Evolutionary conservation across 2,797 vertebrate genomes (phyloP).

Genomic region (Babyrousa celebensis): DNA sequence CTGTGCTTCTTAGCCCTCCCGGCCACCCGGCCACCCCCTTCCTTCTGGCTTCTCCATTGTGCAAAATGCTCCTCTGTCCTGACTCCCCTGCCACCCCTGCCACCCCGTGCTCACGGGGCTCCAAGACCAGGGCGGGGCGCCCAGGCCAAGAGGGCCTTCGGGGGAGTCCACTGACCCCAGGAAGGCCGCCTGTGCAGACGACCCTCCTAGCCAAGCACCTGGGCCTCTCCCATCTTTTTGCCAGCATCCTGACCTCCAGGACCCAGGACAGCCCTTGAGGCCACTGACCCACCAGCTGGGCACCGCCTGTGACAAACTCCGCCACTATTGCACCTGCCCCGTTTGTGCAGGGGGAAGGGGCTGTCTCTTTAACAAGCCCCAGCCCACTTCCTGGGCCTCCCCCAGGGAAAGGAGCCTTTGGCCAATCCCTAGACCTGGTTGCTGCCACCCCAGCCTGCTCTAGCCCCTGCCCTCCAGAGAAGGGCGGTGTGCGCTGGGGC

Average conservation of each 20-base stretch:
- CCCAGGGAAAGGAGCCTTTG: constrained; percentile 86
- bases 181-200: constrained; percentile 69
- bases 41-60: constrained; percentile 92
- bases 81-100: constrained; percentile 68
- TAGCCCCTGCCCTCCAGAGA: constrained; percentile 68
- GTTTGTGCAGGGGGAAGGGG: constrained; percentile 82
- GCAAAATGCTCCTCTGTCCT: constrained; percentile 90
- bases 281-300: constrained; percentile 41
- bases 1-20: constrained; percentile 90
- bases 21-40: constrained; percentile 85
- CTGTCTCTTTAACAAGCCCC: constrained; percentile 81
- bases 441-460: constrained; percentile 69
- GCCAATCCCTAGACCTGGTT: constrained; percentile 79
- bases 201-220: constrained; percentile 72
- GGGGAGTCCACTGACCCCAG: constrained; percentile 51
- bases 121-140: constrained; percentile 75
- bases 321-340: constrained; percentile 87
- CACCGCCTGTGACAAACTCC: constrained; percentile 61
- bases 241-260: constrained; percentile 73
- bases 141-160: constrained; percentile 75
- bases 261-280: constrained; percentile 70
- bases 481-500: constrained; percentile 78
- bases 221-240: constrained; percentile 77
- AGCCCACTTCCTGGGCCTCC: constrained; percentile 83
- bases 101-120: constrained; percentile 82